A percentile compares a stretch with the other conserved stretches of the same genome.
phyloP scores from a whole-genome alignment of 2,113 vertebrate genomes.

The Glaucidium brasilianum region DNA sequence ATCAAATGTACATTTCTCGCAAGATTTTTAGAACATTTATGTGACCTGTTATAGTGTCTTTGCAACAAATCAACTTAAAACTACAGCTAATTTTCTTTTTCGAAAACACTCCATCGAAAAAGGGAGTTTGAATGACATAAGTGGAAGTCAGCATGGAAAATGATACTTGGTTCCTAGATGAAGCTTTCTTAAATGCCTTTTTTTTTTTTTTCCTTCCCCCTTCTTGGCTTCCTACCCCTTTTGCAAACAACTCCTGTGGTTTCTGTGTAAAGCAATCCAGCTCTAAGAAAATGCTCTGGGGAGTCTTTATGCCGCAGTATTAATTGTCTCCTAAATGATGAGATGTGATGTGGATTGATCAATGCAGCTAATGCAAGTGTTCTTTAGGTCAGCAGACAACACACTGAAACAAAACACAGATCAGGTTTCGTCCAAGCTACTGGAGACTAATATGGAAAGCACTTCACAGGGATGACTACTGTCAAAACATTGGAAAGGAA shows the following conservation, averaged over 20 bases:
- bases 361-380: conserved; percentile 67
- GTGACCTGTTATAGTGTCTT: background rate
- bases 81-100: background rate
- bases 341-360: conserved; percentile 66
- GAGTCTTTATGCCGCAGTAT: conserved; percentile 67
- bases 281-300: conserved; percentile 57
- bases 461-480: conserved; percentile 23
- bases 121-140: background rate
- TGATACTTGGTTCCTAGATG: background rate
- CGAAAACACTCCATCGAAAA: background rate
- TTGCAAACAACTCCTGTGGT: conserved; percentile 27
- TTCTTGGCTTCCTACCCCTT: background rate
- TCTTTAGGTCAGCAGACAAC: conserved; percentile 62
- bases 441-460: background rate
- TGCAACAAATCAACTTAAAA: background rate
- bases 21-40: background rate
- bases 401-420: conserved; percentile 45
- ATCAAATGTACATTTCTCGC: background rate
- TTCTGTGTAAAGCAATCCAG: conserved; percentile 61
- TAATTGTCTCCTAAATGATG: conserved; percentile 72
- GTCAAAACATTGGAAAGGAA: conserved; percentile 17
- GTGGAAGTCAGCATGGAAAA: background rate
- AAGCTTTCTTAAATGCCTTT: background rate
- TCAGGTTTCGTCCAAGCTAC: conserved; percentile 51
- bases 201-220: background rate